A percentile compares a stretch with the other conserved stretches of the same genome.
phyloP scores from a whole-genome alignment of 2,888 invertebrate species.

The Chrysomela aeneicollis region DNA sequence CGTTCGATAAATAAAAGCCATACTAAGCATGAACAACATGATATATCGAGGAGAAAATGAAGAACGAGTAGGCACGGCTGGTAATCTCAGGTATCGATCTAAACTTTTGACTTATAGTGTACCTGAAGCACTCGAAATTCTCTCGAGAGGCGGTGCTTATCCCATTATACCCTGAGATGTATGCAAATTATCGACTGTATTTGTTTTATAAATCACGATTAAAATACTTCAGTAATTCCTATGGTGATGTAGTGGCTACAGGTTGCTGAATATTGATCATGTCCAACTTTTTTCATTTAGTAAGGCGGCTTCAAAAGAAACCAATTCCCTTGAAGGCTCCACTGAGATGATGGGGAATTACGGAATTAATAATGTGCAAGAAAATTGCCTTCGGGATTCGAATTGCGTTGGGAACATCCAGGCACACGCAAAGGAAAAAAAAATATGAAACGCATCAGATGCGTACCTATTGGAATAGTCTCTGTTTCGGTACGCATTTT shows the following conservation, averaged over 20 bases:
- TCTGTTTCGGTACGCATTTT: too few species aligned
- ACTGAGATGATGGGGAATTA: not conserved
- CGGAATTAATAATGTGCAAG: not conserved
- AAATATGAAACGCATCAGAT: too few species aligned
- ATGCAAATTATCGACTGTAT: constrained; percentile 51
- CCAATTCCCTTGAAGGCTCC: not conserved
- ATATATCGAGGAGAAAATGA: not conserved
- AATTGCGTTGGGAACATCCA: not conserved
- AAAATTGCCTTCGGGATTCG: not conserved
- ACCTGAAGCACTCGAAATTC: constrained; percentile 41
- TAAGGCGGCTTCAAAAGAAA: constrained; percentile 18
- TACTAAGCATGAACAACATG: not conserved
- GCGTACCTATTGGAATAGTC: too few species aligned
- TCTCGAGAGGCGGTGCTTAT: constrained; percentile 37
- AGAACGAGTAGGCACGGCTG: not conserved
- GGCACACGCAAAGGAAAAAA: too few species aligned
- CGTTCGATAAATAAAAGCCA: too few species aligned
- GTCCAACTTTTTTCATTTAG: constrained; percentile 21
- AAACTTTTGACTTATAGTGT: not conserved
- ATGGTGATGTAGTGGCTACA: constrained; percentile 27
- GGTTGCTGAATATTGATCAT: constrained; percentile 21
- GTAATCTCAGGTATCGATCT: not conserved
- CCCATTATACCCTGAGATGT: constrained; percentile 47
- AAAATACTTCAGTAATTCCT: constrained; percentile 42
- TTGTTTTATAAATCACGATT: constrained; percentile 53